Conservation (phyloP, 2,113 vertebrate genomes). For the Globicephala melas region DNA sequence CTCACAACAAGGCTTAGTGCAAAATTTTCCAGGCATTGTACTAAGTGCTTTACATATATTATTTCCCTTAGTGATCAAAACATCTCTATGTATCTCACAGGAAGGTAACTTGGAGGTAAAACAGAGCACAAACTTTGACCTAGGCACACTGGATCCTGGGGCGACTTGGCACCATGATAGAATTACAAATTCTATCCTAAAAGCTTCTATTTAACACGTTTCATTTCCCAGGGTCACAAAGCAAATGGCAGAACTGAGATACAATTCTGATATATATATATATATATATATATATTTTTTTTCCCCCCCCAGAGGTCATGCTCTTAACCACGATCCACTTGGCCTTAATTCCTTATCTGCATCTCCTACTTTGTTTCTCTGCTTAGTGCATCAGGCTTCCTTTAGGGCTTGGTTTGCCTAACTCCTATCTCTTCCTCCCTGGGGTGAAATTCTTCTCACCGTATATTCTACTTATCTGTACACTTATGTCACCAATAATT, state of each 20-base stretch:
- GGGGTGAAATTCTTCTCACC: background rate
- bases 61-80: background rate
- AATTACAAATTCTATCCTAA: background rate
- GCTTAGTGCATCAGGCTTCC: background rate
- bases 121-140: background rate
- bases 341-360: background rate
- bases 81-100: background rate
- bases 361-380: background rate
- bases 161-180: background rate
- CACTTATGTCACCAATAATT: background rate
- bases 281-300: too few species aligned
- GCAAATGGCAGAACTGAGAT: background rate
- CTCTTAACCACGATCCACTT: background rate
- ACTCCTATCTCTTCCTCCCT: background rate
- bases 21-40: background rate
- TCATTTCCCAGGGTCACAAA: background rate
- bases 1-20: background rate
- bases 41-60: background rate
- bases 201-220: background rate
- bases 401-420: background rate
- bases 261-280: background rate
- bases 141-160: background rate
- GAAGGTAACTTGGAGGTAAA: background rate
- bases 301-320: fast-evolving
- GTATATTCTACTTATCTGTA: background rate